phyloP scores from a whole-genome alignment of 2,113 vertebrate species.

The Calyptommatus sinebrachiatus region DNA sequence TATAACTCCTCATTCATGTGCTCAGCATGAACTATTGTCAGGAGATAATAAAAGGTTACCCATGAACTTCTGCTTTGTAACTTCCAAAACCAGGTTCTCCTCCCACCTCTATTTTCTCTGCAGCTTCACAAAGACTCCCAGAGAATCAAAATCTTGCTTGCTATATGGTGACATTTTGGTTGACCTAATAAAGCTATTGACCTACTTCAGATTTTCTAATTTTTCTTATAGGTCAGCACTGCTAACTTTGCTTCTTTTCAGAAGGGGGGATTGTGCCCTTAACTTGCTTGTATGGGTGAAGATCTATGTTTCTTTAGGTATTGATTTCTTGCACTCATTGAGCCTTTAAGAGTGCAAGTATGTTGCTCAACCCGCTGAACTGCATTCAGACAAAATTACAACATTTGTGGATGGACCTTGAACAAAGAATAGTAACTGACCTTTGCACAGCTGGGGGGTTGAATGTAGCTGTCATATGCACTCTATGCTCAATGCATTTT shows the following conservation, averaged over 20 bases:
- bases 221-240: not conserved
- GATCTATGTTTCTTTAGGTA: not conserved
- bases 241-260: not conserved
- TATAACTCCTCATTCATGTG: too few relatives aligned
- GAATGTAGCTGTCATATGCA: slow-evolving; percentile 8
- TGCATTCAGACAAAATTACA: slow-evolving; percentile 23
- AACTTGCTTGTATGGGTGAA: not conserved
- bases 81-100: too few relatives aligned
- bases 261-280: not conserved
- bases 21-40: too few relatives aligned
- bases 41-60: too few relatives aligned
- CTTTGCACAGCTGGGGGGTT: not conserved
- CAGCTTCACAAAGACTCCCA: too few relatives aligned
- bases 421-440: slow-evolving; percentile 9
- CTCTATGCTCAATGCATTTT: not conserved
- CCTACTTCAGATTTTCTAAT: not conserved
- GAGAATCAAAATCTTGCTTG: too few relatives aligned
- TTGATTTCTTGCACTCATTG: slow-evolving; percentile 3
- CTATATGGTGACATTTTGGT: too few relatives aligned
- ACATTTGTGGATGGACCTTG: slow-evolving; percentile 2
- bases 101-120: too few relatives aligned
- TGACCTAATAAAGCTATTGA: too few relatives aligned
- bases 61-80: too few relatives aligned
- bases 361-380: not conserved
- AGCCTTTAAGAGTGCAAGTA: not conserved